Conservation (phyloP, 2,888 invertebrate genomes). For the Monoplex corrugatus region DNA sequence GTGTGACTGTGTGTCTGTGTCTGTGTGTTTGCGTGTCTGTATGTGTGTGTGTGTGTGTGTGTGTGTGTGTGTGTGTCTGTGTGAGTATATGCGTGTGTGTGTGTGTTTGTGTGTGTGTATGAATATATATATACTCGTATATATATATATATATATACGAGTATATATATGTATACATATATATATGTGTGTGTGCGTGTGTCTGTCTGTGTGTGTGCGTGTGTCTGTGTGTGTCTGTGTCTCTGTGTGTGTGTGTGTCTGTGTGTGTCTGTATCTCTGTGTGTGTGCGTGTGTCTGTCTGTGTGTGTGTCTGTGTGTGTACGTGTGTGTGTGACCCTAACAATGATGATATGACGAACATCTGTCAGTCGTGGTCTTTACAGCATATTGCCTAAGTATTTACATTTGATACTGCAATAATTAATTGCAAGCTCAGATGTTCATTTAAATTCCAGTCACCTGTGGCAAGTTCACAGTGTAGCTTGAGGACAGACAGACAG, state of each 20-base stretch:
- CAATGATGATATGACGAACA: background rate
- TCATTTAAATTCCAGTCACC: too few species aligned
- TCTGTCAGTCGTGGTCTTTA: too few species aligned
- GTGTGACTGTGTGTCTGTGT: background rate
- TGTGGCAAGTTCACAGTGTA: too few species aligned
- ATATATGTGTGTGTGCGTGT: slow-evolving; percentile 13
- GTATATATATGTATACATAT: background rate
- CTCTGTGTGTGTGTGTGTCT: slow-evolving; percentile 16
- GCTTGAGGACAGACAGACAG: too few species aligned
- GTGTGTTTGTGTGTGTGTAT: too few species aligned
- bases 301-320: background rate
- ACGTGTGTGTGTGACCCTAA: background rate
- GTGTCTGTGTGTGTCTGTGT: slow-evolving; percentile 25
- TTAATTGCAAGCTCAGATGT: too few species aligned
- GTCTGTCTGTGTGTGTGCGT: slow-evolving; percentile 32
- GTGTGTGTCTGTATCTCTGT: slow-evolving; percentile 37
- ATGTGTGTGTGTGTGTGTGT: slow-evolving; percentile 20
- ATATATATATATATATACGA: slow-evolving; percentile 14
- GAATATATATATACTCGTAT: too few species aligned
- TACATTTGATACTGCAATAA: too few species aligned
- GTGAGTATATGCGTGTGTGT: too few species aligned
- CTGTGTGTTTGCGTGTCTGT: background rate
- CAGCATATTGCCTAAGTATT: too few species aligned
- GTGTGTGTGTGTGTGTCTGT: slow-evolving; percentile 28
- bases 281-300: slow-evolving; percentile 41